Conservation (phyloP, 2,888 invertebrate genomes). For the Epinotia bilunana region DNA sequence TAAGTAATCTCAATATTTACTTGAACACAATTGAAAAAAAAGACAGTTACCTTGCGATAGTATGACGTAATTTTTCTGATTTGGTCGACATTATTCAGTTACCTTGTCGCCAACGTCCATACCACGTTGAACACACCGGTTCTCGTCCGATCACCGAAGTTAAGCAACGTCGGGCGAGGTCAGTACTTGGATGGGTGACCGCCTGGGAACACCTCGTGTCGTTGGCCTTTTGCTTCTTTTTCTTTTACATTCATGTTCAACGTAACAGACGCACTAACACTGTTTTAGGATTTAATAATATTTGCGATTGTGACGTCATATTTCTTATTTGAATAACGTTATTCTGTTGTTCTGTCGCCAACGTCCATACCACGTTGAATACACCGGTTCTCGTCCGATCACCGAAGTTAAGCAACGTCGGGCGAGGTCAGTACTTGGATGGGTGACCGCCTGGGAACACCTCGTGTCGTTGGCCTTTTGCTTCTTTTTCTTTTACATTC, state of each 20-base stretch:
- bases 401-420: constrained; percentile 69
- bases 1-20: constrained; percentile 40
- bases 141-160: constrained; percentile 56
- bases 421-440: constrained; percentile 57
- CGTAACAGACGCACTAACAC: too few species aligned
- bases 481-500: not conserved
- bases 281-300: too few species aligned
- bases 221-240: constrained; percentile 51
- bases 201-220: constrained; percentile 54
- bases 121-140: constrained; percentile 50
- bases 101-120: constrained; percentile 57
- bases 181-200: constrained; percentile 55
- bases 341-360: constrained; percentile 53
- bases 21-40: not conserved
- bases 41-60: too few species aligned
- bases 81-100: not conserved
- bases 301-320: constrained; percentile 15
- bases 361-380: constrained; percentile 72
- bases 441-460: constrained; percentile 64
- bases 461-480: constrained; percentile 64
- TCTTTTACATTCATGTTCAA: too few species aligned
- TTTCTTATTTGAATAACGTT: too few species aligned
- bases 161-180: constrained; percentile 55
- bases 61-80: too few species aligned
- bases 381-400: constrained; percentile 70